These are phyloP conservation scores for Hydrolagus colliei DNA, from an alignment of 2,797 vertebrate genomes.

Conservation along the genomic window DNA sequence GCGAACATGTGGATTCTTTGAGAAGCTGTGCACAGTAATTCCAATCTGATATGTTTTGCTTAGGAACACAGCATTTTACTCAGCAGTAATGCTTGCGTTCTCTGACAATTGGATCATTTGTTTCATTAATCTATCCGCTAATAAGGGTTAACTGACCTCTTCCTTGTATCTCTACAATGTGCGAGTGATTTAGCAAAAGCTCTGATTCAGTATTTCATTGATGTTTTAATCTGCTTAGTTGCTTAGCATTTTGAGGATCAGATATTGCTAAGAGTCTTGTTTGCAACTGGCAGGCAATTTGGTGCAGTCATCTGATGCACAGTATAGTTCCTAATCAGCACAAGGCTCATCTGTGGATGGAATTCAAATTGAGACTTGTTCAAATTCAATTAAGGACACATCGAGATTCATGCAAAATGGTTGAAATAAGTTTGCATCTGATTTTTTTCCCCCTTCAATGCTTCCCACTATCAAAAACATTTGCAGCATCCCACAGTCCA, in stretches of 20 bases:
- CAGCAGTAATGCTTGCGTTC: neutral
- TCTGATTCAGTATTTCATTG: constrained; percentile 22
- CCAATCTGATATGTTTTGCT: too few relatives aligned
- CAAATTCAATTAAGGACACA: constrained; percentile 17
- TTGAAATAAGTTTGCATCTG: neutral
- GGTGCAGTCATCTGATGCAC: neutral
- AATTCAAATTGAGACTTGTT: neutral
- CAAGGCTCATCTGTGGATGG: neutral
- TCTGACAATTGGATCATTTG: neutral
- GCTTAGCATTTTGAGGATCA: constrained; percentile 14
- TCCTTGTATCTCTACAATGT: constrained; percentile 2
- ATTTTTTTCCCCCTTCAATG: neutral
- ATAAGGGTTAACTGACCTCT: neutral
- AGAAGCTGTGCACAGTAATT: neutral
- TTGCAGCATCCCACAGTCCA: too few relatives aligned
- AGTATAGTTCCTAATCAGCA: neutral
- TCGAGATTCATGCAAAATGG: neutral
- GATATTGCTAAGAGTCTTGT: neutral
- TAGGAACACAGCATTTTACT: neutral
- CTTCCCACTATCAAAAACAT: too few relatives aligned
- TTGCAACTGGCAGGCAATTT: neutral
- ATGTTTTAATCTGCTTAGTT: constrained; percentile 27
- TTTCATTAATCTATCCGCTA: neutral
- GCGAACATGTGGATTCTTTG: neutral
- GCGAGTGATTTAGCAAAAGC: constrained; percentile 16